These are phyloP conservation scores for Xiphophorus couchianus DNA, from an alignment of 2,113 vertebrate genomes.

Conservation along the genomic window DNA sequence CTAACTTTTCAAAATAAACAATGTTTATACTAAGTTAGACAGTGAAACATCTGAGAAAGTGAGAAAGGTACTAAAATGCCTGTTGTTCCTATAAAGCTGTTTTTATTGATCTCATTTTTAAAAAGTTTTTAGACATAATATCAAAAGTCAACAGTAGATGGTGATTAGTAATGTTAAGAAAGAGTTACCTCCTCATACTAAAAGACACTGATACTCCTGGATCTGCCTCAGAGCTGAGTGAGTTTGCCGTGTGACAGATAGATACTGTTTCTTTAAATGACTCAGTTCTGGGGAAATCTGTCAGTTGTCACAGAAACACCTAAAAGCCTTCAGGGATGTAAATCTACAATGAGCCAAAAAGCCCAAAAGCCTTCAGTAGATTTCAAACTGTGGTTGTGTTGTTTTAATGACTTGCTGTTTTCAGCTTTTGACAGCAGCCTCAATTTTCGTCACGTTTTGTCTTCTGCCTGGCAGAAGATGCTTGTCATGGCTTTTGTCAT, in stretches of 20 bases:
- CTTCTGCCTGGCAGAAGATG: not conserved
- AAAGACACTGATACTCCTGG: not conserved
- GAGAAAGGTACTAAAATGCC: too few relatives aligned
- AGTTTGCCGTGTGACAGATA: not conserved
- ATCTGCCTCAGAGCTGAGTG: not conserved
- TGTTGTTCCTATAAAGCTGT: too few relatives aligned
- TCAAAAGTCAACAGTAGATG: too few relatives aligned
- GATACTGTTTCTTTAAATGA: conserved; percentile 2
- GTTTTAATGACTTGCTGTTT: too few relatives aligned
- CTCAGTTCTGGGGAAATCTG: not conserved
- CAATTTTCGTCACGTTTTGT: not conserved
- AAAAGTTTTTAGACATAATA: too few relatives aligned
- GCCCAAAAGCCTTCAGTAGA: not conserved
- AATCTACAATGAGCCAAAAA: too few relatives aligned
- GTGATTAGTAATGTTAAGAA: not conserved
- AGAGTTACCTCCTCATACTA: not conserved
- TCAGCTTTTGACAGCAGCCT: not conserved
- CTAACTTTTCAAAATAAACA: too few relatives aligned
- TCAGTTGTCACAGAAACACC: too few relatives aligned
- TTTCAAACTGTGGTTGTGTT: not conserved
- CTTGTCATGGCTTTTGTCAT: not conserved
- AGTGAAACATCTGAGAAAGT: too few relatives aligned
- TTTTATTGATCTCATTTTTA: too few relatives aligned
- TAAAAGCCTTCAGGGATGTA: too few relatives aligned
- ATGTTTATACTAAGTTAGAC: too few relatives aligned